Conservation (phyloP, 1,140 invertebrate species). For the Leptoteleia sp. region DNA sequence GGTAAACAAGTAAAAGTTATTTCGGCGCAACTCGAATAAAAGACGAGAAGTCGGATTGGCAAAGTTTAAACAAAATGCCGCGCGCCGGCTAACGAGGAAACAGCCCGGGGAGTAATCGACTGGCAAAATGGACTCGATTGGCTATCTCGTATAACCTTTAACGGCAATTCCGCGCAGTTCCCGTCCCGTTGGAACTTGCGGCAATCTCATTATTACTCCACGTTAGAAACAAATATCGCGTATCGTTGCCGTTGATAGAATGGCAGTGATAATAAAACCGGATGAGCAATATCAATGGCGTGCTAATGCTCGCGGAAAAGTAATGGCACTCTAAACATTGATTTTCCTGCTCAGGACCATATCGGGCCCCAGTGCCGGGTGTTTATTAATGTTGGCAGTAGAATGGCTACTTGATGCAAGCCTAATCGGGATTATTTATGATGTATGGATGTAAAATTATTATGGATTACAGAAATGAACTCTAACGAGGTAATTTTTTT, state of each 20-base stretch:
- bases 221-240: constrained; percentile 25
- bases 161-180: constrained; percentile 39
- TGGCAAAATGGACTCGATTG: constrained; percentile 52
- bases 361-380: no score
- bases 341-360: no score
- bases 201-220: constrained; percentile 49
- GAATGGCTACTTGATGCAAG: no score
- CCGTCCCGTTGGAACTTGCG: constrained; percentile 31
- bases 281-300: no score
- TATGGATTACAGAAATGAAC: no score
- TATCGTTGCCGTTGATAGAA: constrained; percentile 26
- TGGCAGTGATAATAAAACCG: constrained; percentile 10
- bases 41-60: constrained; percentile 60
- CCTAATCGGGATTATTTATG: no score
- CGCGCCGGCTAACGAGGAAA: constrained; percentile 19
- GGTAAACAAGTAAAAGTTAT: constrained; percentile 59
- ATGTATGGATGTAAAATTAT: no score
- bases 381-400: no score
- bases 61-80: constrained; percentile 71
- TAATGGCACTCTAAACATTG: no score
- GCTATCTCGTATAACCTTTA: constrained; percentile 39
- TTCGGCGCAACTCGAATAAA: constrained; percentile 42
- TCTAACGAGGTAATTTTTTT: no score
- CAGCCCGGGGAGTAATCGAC: constrained; percentile 52
- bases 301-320: no score